phyloP scores from a whole-genome alignment of 2,113 vertebrate species.

The Jacana jacana region DNA sequence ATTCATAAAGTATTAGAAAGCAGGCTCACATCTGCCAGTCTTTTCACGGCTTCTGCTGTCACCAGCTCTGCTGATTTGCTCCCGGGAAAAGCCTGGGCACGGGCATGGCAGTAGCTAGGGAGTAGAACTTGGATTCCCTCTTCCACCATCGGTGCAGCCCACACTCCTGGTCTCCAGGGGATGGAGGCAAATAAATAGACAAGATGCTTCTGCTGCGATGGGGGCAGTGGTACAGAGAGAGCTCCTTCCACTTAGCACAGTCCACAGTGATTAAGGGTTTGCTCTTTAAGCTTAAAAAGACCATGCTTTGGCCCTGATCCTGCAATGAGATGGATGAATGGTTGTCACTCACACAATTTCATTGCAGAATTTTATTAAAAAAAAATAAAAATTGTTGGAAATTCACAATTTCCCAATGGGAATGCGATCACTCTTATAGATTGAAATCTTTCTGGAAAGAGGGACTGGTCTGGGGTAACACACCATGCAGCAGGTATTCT shows the following conservation, averaged over 20 bases:
- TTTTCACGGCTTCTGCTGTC: constrained; percentile 42
- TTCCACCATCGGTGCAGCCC: neutral
- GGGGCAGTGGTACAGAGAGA: neutral
- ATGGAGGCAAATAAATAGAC: neutral
- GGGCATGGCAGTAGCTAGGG: neutral
- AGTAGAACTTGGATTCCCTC: neutral
- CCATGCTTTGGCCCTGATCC: neutral
- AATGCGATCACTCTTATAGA: neutral
- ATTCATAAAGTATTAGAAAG: constrained; percentile 7
- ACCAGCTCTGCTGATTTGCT: constrained; percentile 14
- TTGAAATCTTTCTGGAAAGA: neutral
- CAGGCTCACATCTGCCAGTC: constrained; percentile 29
- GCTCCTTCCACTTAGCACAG: neutral
- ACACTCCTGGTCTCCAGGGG: neutral
- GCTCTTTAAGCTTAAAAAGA: neutral
- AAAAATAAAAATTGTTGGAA: neutral
- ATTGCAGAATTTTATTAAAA: neutral
- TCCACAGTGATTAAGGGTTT: neutral
- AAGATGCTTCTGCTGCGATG: neutral
- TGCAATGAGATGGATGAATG: neutral
- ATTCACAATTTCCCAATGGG: neutral
- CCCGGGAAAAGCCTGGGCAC: neutral
- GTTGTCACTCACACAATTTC: neutral
- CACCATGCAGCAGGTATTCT: neutral
- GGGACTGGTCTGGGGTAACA: neutral